Evolutionary conservation across 2,797 vertebrate genomes (phyloP).

Genomic region (Enteromius mattozi): DNA sequence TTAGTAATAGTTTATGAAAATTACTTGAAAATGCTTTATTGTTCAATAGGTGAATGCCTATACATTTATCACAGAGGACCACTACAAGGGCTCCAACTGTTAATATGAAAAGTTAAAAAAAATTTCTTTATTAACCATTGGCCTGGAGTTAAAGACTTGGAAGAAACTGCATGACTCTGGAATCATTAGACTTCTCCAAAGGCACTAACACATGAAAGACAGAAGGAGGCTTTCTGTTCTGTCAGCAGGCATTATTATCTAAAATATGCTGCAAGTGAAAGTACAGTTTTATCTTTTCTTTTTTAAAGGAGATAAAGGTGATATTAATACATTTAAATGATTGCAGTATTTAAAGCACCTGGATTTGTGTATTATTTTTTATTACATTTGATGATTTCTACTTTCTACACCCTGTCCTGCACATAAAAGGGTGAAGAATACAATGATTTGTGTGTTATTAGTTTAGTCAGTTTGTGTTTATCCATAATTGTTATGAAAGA

Average conservation of each 20-base stretch:
- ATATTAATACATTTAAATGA: not conserved
- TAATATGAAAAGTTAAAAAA: constrained; percentile 76
- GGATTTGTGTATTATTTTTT: not conserved
- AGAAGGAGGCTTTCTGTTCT: not conserved
- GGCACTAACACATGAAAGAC: constrained; percentile 36
- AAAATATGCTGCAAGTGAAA: not conserved
- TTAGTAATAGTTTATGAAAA: not conserved
- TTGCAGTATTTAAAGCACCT: no score
- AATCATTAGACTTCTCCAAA: constrained; percentile 83
- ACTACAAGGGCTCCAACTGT: constrained; percentile 81
- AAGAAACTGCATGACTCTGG: constrained; percentile 82
- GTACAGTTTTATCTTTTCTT: not conserved
- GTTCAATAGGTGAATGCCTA: constrained; percentile 83
- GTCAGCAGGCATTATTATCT: not conserved
- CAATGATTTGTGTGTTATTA: not conserved
- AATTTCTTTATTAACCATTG: constrained; percentile 84
- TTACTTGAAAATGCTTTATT: not conserved
- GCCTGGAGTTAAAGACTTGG: constrained; percentile 82
- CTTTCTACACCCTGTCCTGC: not conserved
- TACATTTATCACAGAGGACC: constrained; percentile 86
- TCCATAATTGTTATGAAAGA: not conserved
- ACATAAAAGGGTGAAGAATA: not conserved
- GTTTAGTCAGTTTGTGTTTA: not conserved
- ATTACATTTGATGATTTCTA: not conserved
- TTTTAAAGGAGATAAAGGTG: not conserved